Conservation (phyloP, 2,113 vertebrate species). For the Poicephalus gulielmi region DNA sequence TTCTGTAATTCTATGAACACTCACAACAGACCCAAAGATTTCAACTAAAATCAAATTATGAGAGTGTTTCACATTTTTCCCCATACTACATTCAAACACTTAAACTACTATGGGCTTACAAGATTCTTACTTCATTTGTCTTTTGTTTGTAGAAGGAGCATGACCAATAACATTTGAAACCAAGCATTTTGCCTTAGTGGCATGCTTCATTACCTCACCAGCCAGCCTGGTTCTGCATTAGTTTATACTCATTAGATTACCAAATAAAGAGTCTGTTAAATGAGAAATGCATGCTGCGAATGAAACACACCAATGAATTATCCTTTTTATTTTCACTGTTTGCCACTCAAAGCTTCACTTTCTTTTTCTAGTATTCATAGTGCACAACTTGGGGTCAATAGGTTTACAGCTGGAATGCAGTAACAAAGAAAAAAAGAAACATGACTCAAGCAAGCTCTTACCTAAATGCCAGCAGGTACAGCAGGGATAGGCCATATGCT, state of each 20-base stretch:
- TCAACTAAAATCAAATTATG: neutral
- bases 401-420: neutral
- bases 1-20: neutral
- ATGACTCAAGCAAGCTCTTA: neutral
- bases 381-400: neutral
- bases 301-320: neutral
- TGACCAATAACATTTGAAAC: neutral
- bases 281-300: neutral
- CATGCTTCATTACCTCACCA: neutral
- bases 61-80: neutral
- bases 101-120: neutral
- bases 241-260: neutral
- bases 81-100: neutral
- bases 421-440: neutral
- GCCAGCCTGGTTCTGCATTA: neutral
- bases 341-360: neutral
- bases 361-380: neutral
- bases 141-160: neutral
- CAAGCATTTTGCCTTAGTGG: neutral
- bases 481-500: neutral
- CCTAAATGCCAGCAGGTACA: slow-evolving; percentile 48
- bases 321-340: neutral
- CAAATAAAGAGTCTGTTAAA: neutral
- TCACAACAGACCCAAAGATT: neutral
- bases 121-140: neutral